Percentiles rank a stretch among this genome's conserved stretches.
Conservation (phyloP, 1,140 invertebrate genomes). For the Drosophila virilis region DNA sequence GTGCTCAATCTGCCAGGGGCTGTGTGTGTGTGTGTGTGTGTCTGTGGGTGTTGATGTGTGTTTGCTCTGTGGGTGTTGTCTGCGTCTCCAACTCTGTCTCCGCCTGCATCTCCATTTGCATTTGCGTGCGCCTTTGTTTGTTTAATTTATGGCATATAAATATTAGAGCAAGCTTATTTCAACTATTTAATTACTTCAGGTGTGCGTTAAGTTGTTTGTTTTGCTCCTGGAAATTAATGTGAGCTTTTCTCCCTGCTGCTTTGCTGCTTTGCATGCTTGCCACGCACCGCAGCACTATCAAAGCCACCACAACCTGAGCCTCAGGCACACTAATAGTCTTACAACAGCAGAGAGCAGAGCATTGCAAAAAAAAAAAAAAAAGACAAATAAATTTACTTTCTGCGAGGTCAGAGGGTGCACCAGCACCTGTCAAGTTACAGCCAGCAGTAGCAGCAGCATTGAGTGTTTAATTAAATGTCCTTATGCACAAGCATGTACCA, state of each 20-base stretch:
- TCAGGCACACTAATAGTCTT: slow-evolving; percentile 36
- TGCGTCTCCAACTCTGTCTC: slow-evolving; percentile 1
- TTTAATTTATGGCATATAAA: slow-evolving; percentile 80
- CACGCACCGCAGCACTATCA: background rate
- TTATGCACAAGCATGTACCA: slow-evolving; percentile 17
- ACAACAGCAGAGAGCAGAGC: slow-evolving; percentile 7
- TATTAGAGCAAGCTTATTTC: slow-evolving; percentile 77
- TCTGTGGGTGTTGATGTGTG: background rate
- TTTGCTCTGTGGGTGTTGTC: slow-evolving; percentile 15
- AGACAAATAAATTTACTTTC: slow-evolving; percentile 1
- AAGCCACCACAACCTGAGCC: slow-evolving; percentile 4
- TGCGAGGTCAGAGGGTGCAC: slow-evolving; percentile 21
- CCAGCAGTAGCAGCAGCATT: slow-evolving; percentile 6
- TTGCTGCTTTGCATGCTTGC: slow-evolving; percentile 1
- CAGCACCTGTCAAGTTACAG: background rate
- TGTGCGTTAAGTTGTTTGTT: slow-evolving; percentile 52
- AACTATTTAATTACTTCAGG: slow-evolving; percentile 79
- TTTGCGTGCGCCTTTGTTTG: slow-evolving; percentile 61
- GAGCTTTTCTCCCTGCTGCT: slow-evolving; percentile 4
- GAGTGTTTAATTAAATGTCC: slow-evolving; percentile 50
- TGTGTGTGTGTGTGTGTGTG: background rate
- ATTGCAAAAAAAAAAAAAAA: background rate
- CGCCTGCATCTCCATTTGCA: slow-evolving; percentile 9
- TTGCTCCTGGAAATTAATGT: slow-evolving; percentile 17
- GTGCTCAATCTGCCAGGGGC: slow-evolving; percentile 10